Conservation (phyloP, 2,888 invertebrate genomes). For the Patella ulyssiponensis region DNA sequence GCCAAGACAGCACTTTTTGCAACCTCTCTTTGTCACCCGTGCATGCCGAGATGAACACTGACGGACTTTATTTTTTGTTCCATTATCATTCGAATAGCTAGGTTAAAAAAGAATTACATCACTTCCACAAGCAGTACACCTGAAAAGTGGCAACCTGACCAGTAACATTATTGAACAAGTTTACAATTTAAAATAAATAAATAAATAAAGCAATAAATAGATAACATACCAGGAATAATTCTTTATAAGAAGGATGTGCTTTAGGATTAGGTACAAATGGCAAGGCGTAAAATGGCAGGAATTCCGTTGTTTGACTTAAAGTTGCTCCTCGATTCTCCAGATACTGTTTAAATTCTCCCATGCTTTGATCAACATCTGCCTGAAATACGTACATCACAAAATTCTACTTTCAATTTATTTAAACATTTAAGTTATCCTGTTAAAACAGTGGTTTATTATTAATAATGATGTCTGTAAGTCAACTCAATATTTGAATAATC, state of each 20-base stretch:
- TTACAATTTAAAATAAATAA: no score
- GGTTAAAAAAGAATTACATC: no score
- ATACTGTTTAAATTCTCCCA: constrained; percentile 67
- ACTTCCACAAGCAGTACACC: no score
- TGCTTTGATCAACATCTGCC: constrained; percentile 57
- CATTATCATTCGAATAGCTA: no score
- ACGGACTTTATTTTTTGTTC: no score
- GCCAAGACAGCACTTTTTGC: no score
- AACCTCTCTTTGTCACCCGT: no score
- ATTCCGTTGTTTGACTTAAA: constrained; percentile 75
- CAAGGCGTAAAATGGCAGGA: constrained; percentile 76
- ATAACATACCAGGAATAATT: constrained; percentile 73
- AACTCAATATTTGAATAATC: no score
- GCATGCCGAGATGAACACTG: no score
- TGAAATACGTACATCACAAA: constrained; percentile 29
- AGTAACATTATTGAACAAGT: no score
- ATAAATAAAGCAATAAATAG: background rate
- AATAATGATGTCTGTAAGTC: no score
- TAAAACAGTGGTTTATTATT: background rate
- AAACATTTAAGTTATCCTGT: background rate
- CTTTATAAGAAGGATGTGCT: constrained; percentile 75
- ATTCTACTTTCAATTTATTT: background rate
- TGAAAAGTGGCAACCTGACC: no score
- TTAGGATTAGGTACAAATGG: constrained; percentile 76
- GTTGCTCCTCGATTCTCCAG: constrained; percentile 72